Evolutionary conservation across 2,888 invertebrate species (phyloP), one percentile per base, ranked within the genome.

Genomic region (Heliconius sara): DNA sequence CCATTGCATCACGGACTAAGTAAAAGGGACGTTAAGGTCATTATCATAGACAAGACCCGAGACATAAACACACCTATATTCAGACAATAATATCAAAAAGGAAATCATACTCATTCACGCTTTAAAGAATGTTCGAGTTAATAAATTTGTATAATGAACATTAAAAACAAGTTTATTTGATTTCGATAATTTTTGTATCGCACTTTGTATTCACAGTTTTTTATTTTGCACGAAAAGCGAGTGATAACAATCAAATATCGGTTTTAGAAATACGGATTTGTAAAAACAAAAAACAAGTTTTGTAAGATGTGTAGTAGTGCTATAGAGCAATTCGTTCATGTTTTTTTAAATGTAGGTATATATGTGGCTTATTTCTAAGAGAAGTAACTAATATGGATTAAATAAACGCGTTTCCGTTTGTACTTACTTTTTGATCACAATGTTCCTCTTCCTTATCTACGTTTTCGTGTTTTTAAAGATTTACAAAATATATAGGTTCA

Each of bases 21-120:
- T 81, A 80, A 77, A 80, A 82, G 80, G 79, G 79, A 80, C 78
- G 75, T 77, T 81, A 80, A 80, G 79, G 82, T 80, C 79, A 80
- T 77, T 77, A 79, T 60, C 80, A 77, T 73, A 80, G 71, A 47
- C 78, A 65, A 76, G 72, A 52, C 52, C 5, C n/a, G 60, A 22
- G 52, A 68, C 65, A 47, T 68, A 67, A 82, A 82, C 75, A 82
- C 75, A 80, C 60, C 60, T 80, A 63, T 60, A 78, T 47, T 25
- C 57, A n/a, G 72, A 66, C 30, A 76, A 78, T 66, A 76, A 27
- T 65, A 65, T 76, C 70, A 67, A 22, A 76, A 79, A 79, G 77
- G 74, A 80, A 77, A 80, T 70, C 6, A 39, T 72, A 67, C 52
- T 80, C 80, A 80, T 74, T 67, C 79, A 52, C 39, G 9, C 10